Evolutionary conservation across 2,888 invertebrate species (phyloP), one percentile per base, ranked within the genome.

Genomic region (Dryadula phaetusa): DNA sequence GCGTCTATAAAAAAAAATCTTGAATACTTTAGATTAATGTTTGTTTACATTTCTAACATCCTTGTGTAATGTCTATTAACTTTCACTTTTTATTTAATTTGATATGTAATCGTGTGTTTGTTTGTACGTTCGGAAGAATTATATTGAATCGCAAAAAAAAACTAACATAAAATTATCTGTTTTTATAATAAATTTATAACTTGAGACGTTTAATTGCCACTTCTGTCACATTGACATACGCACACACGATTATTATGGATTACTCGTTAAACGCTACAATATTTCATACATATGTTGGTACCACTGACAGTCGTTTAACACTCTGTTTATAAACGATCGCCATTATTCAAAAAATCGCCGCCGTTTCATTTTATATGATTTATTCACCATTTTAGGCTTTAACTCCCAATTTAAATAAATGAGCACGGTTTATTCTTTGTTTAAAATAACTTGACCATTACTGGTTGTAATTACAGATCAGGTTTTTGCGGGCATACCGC

Each of bases 401-500:
- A 44, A 44, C 60, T 32, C 28, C 28, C 10, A 16, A 44, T 18
- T n/a, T 42, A 25, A 60, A 46, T 46, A 46, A 60, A 32, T 32
- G 28, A 18, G 28, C 18, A 14, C 20, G 16, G 42, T 42, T 42
- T 46, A 44, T 46, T 60, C 44, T 44, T 32, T 32, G 12, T 44
- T 28, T 18, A 32, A 60, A 60, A 60, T 18, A 42, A 44, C 66
- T 58, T 52, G 62, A 40, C 66, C 69, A 60, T 62, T 56, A 46
- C 25, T 52, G 69, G 69, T 52, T 40, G 62, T 28, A 60, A 46
- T 62, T 64, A 54, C 28, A 22, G 44, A 34, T 66, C 69, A 25
- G 44, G 62, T 69, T 69, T 69, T 66, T 62, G 52, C 34, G 58
- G 37, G n/a, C 62, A 16, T 40, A 22, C 47, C 54, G 42, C 44